Base-by-base conservation (phyloP, 1,140 invertebrate species). In the Maconellicoccus hirsutus region DNA sequence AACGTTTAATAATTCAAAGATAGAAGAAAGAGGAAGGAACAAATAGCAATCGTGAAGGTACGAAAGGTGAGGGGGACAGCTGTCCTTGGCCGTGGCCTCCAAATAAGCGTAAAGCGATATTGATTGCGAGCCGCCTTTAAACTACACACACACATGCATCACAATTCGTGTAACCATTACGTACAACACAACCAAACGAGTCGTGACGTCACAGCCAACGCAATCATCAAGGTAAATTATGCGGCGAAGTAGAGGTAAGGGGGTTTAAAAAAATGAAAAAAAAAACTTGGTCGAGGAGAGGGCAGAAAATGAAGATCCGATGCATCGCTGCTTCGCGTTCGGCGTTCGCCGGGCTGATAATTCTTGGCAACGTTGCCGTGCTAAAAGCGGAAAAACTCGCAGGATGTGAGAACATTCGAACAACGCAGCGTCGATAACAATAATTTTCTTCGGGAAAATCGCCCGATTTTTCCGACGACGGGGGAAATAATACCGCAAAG, bases 81-180 rank as follows among this genome's bases (percentile, higher is more conserved):
- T 66, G 61, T 66, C 61, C 61, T 66, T 66, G 61, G 25, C 61
- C 61, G 25, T 66, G 61, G 61, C 61, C 61, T 23, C 61, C 61
- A 66, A 66, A 66, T 66, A 66, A 66, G 61, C 61, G 61, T 66
- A 66, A 66, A 66, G 25, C 61, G 61, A 66, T 66, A 66, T 66
- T 66, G 61, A 66, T 66, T 66, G 25, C 61, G 61, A 66, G 61
- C 21, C 21, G 22, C 61, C 42, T 52, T 52, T 52, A 52, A 8
- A 52, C 42, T 8, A 52, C 42, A 52, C 42, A 16, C 42, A 52
- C 42, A 52, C 42, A 52, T 16, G 16, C 42, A 52, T 16, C 29
- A 33, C 29, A 3, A 33, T 33, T 12, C 3, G 4, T 12, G 12
- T 6, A 33, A 33, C 29, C 29, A 33, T 33, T 33, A 33, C 42